Evolutionary conservation across 2,888 invertebrate genomes (phyloP).

Genomic region (Cremastinae sp.): DNA sequence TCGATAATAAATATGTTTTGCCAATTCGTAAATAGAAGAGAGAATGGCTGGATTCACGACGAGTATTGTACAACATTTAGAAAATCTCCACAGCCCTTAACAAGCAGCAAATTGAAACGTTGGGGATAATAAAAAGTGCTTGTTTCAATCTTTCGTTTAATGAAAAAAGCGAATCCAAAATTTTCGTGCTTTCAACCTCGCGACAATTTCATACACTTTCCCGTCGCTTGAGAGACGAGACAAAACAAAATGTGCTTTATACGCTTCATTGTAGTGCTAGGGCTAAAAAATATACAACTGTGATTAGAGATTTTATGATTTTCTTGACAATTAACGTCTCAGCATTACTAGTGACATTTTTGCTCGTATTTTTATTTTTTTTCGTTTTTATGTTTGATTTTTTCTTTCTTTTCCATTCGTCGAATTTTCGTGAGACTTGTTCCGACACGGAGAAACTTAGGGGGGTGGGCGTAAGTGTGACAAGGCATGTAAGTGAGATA

Average conservation of each 20-base stretch:
- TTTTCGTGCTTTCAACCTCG: conserved; percentile 11
- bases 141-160: neutral
- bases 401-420: neutral
- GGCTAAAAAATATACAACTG: conserved; percentile 57
- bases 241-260: conserved; percentile 52
- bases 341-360: conserved; percentile 2
- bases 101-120: conserved; percentile 28
- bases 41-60: neutral
- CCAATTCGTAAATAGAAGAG: neutral
- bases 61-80: neutral
- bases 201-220: conserved; percentile 41
- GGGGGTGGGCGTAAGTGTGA: conserved; percentile 79
- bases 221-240: conserved; percentile 52
- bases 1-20: too few species aligned
- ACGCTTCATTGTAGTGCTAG: conserved; percentile 55
- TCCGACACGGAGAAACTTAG: conserved; percentile 70
- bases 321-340: conserved; percentile 19
- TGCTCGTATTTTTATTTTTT: neutral
- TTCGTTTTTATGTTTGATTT: neutral
- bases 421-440: neutral
- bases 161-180: neutral
- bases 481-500: conserved; percentile 76
- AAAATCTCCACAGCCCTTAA: conserved; percentile 70
- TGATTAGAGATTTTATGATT: conserved; percentile 43
- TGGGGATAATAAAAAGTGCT: conserved; percentile 23